Conservation (phyloP, 1,140 invertebrate species). For the Cydia pomonella region DNA sequence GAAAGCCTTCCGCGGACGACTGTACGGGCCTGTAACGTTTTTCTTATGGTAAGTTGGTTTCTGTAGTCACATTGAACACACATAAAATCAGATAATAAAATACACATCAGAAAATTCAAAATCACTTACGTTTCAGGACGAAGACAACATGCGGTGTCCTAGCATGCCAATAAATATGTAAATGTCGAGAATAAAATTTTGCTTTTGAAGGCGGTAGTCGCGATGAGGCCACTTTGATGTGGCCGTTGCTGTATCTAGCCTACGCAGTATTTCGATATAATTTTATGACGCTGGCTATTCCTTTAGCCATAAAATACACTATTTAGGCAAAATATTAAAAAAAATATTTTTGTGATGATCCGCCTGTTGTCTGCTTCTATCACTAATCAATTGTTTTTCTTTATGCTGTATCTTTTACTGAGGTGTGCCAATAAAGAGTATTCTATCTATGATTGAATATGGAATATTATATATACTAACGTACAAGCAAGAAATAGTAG, state of each 20-base stretch:
- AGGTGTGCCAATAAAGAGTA: too few species aligned
- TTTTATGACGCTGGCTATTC: slow-evolving; percentile 23
- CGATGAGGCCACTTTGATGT: slow-evolving; percentile 68
- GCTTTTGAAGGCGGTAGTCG: slow-evolving; percentile 71
- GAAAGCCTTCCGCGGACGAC: slow-evolving; percentile 34
- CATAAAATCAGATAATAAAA: slow-evolving; percentile 79
- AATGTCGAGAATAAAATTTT: slow-evolving; percentile 77
- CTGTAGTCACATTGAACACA: slow-evolving; percentile 67
- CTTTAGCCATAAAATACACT: not conserved
- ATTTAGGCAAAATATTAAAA: too few species aligned
- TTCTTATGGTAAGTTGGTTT: slow-evolving; percentile 59
- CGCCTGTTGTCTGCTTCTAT: too few species aligned
- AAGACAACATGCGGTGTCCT: slow-evolving; percentile 70
- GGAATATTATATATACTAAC: too few species aligned
- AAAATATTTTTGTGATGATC: too few species aligned
- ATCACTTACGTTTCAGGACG: slow-evolving; percentile 77
- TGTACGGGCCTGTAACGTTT: slow-evolving; percentile 57
- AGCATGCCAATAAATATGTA: slow-evolving; percentile 79
- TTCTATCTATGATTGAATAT: too few species aligned
- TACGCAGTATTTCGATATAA: slow-evolving; percentile 19
- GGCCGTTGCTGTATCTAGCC: slow-evolving; percentile 59
- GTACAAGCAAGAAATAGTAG: too few species aligned
- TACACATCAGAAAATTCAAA: slow-evolving; percentile 80
- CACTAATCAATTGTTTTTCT: too few species aligned
- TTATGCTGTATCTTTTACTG: too few species aligned